Evolutionary conservation across 2,888 invertebrate species (phyloP).

Genomic region (Fragum sueziense): DNA sequence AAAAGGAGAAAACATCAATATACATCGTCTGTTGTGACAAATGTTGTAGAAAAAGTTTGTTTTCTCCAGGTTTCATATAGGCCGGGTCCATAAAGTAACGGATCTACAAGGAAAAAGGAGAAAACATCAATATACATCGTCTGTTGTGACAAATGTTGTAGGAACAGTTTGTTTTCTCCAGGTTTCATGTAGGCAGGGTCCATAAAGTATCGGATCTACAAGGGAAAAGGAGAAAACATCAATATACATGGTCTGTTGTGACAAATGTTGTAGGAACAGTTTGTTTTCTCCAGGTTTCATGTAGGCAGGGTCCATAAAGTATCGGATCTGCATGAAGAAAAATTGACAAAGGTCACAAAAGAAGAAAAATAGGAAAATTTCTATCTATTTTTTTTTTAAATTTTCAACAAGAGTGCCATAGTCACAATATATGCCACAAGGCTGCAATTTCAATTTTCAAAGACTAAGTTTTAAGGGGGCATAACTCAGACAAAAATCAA

Average conservation of each 20-base stretch:
- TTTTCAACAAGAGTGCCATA: no score
- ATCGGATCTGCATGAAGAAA: slow-evolving; percentile 81
- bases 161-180: slow-evolving; percentile 81
- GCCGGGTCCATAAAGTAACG: slow-evolving; percentile 82
- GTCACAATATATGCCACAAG: no score
- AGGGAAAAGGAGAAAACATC: no score
- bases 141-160: slow-evolving; percentile 81
- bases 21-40: slow-evolving; percentile 81
- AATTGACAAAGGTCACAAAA: no score
- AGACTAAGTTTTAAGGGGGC: no score
- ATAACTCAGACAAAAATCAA: no score
- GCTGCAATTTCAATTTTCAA: no score
- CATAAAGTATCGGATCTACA: slow-evolving; percentile 81
- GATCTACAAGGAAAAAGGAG: no score
- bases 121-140: slow-evolving; percentile 83
- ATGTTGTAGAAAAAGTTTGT: slow-evolving; percentile 81
- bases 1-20: slow-evolving; percentile 84
- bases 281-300: slow-evolving; percentile 81
- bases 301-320: slow-evolving; percentile 81
- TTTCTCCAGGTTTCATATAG: slow-evolving; percentile 82
- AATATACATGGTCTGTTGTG: slow-evolving; percentile 81
- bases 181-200: slow-evolving; percentile 82
- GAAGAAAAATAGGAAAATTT: no score
- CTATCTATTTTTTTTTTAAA: no score
- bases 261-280: slow-evolving; percentile 82